Base-by-base conservation (phyloP, 2,113 vertebrate species). In the Alligator mississippiensis region DNA sequence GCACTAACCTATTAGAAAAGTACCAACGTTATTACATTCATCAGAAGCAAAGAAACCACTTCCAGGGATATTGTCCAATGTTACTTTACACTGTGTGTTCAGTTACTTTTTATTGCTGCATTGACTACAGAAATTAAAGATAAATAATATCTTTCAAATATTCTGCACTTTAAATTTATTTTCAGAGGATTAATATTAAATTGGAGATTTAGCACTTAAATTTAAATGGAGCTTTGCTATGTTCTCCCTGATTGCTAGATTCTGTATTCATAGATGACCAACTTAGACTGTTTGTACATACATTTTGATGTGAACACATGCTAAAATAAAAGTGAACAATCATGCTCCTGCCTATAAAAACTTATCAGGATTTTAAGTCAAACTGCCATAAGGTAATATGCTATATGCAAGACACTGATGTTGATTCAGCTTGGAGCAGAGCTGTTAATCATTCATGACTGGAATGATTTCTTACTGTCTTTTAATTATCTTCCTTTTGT, bases 401-500 rank as follows among this genome's bases (percentile, higher is more conserved):
- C 19, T 22, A 78, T 16, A 7, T 24, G 63, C n/a, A 84, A 87
- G 25, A 12, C 24, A 84, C 11, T 17, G 16, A 63, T 59, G 27
- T 28, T 4, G 57, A 72, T 61, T 88, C 62, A 55, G 47, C 12
- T 82, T 58, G 25, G 15, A 62, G 15, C 15, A 24, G 21, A 59
- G 38, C 7, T 83, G 10, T 7, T 92, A 82, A 57, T 85, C 78
- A 63, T 4, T 80, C 21, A 47, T 77, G 24, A 88, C 8, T 80
- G 58, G 5, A 6, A 66, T 82, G 59, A 38, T 80, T 88, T 91
- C 28, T 28, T 83, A 68, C 22, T 88, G 21, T 55, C 19, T 90
- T 85, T 89, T 92, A 88, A 19, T 22, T n/a, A n/a, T 75, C 27
- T 47, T 58, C n/a, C 72, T 72, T 83, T 47, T 66, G 4, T 61